Percentiles rank a stretch among this genome's conserved stretches.
phyloP scores from a whole-genome alignment of 2,113 vertebrate genomes.

The Corvus hawaiiensis region DNA sequence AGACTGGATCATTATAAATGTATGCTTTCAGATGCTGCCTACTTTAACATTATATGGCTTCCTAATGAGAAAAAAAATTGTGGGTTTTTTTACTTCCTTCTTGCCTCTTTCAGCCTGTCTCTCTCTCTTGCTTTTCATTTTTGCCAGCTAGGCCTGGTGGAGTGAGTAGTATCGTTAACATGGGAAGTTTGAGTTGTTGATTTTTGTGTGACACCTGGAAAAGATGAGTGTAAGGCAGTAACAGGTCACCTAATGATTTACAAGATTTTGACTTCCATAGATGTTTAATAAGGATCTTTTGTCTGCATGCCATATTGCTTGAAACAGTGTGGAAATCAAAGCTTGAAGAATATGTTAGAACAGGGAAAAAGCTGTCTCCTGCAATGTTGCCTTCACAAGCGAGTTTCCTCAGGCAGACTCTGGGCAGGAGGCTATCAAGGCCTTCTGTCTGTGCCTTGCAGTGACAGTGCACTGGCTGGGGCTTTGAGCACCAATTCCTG shows the following conservation, averaged over 20 bases:
- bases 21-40: conserved; percentile 28
- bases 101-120: background rate
- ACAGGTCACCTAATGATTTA: background rate
- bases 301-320: background rate
- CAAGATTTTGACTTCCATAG: background rate
- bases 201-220: background rate
- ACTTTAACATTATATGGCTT: conserved; percentile 14
- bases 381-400: background rate
- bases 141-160: background rate
- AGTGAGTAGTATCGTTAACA: background rate
- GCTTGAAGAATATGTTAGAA: background rate
- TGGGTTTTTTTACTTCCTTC: background rate
- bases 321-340: background rate
- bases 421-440: background rate
- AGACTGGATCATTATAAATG: conserved; percentile 21
- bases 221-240: background rate
- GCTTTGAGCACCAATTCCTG: background rate
- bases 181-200: background rate
- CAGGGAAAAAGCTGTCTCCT: background rate
- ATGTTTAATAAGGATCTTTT: background rate
- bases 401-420: background rate
- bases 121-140: background rate
- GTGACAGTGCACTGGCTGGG: background rate
- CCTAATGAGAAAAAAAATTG: background rate
- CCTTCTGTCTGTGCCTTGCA: background rate